Evolutionary conservation across 2,113 vertebrate genomes (phyloP).

Genomic region (Shinisaurus crocodilurus): DNA sequence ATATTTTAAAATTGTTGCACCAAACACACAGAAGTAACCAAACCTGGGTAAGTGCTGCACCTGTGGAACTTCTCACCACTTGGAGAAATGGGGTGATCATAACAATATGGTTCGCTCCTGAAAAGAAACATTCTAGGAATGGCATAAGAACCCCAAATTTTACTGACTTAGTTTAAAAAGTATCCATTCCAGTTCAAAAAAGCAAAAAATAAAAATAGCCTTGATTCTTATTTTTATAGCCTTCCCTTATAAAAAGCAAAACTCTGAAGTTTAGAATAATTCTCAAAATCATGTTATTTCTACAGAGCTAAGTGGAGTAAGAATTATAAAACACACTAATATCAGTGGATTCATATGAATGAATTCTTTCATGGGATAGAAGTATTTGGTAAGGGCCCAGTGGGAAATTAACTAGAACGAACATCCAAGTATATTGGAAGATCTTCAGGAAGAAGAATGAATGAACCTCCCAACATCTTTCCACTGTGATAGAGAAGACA

Average conservation of each 20-base stretch:
- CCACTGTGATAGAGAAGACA: slow-evolving; percentile 14
- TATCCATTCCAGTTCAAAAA: not conserved
- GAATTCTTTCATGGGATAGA: slow-evolving; percentile 1
- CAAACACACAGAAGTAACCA: not conserved
- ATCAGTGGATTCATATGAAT: not conserved
- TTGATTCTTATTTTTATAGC: not conserved
- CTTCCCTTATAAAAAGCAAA: accelerated
- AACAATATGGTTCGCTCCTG: not conserved
- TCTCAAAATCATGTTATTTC: not conserved
- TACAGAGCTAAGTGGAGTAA: not conserved
- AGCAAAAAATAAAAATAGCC: not conserved
- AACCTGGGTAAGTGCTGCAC: too few species aligned
- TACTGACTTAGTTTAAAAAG: not conserved
- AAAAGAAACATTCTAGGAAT: slow-evolving; percentile 35
- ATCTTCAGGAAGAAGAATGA: slow-evolving; percentile 15
- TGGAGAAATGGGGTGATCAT: not conserved
- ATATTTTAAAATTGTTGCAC: not conserved
- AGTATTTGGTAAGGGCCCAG: slow-evolving; percentile 4
- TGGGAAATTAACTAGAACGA: slow-evolving; percentile 37
- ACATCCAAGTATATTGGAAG: slow-evolving; percentile 24
- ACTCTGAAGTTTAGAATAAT: not conserved
- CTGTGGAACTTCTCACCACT: not conserved
- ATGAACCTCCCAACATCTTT: not conserved
- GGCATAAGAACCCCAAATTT: not conserved
- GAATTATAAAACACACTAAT: slow-evolving; percentile 1